Conservation (phyloP, 2,113 vertebrate species). For the Cyanistes caeruleus region DNA sequence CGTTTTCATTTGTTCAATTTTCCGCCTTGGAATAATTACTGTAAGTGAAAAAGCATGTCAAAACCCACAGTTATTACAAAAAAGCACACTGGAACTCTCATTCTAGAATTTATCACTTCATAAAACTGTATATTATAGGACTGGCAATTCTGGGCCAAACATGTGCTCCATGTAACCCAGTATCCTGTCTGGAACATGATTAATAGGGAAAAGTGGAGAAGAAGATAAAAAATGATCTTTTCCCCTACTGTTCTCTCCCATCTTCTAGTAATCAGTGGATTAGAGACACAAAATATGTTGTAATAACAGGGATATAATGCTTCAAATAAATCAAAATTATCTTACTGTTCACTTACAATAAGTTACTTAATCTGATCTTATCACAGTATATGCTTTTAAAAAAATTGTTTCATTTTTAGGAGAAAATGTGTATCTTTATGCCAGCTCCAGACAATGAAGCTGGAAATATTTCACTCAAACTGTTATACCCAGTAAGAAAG, state of each 20-base stretch:
- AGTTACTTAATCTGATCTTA: neutral
- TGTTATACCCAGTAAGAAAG: neutral
- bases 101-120: slow-evolving; percentile 31
- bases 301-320: neutral
- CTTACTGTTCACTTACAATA: neutral
- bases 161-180: neutral
- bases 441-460: neutral
- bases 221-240: slow-evolving; percentile 26
- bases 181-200: neutral
- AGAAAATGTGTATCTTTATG: neutral
- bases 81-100: neutral
- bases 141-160: neutral
- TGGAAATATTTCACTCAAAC: neutral
- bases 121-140: neutral
- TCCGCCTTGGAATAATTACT: neutral
- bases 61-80: neutral
- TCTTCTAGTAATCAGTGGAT: neutral
- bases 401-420: neutral
- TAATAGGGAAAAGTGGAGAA: neutral
- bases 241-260: neutral
- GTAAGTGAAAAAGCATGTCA: neutral
- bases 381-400: neutral
- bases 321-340: neutral
- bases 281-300: neutral
- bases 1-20: neutral